These are phyloP conservation scores for Bombus difficillimus DNA, from an alignment of 1,140 invertebrate genomes.

Conservation along the genomic window DNA sequence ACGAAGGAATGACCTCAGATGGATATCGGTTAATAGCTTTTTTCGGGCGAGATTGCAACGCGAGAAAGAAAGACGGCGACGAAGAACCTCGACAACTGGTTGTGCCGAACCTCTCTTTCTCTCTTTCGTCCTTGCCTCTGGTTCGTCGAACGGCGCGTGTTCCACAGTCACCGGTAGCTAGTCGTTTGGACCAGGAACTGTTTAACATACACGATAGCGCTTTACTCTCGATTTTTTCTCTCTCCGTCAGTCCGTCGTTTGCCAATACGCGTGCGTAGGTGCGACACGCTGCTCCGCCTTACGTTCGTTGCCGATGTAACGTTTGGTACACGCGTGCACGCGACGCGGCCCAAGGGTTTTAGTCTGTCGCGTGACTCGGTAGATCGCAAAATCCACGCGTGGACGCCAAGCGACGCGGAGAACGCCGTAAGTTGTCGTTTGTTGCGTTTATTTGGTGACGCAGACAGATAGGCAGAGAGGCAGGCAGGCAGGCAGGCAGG, in stretches of 20 bases:
- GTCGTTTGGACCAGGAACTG: conserved; percentile 47
- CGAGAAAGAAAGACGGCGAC: not conserved
- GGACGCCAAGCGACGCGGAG: conserved; percentile 18
- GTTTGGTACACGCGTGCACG: conserved; percentile 29
- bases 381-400: conserved; percentile 15
- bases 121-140: not conserved
- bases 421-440: conserved; percentile 41
- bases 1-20: conserved; percentile 78
- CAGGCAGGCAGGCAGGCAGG: not conserved
- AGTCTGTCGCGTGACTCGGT: conserved; percentile 43
- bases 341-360: conserved; percentile 29
- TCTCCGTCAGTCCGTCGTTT: not conserved
- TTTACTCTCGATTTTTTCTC: conserved; percentile 46
- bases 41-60: conserved; percentile 54
- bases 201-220: conserved; percentile 61
- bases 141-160: not conserved
- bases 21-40: conserved; percentile 81
- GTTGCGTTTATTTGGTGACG: not conserved
- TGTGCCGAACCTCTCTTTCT: conserved; percentile 13
- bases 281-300: conserved; percentile 8
- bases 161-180: conserved; percentile 23
- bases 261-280: conserved; percentile 53
- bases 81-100: conserved; percentile 35
- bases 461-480: conserved; percentile 2
- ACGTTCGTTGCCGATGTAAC: not conserved